Evolutionary conservation across 2,797 vertebrate species (phyloP).

Genomic region (Steatocranus sp.): DNA sequence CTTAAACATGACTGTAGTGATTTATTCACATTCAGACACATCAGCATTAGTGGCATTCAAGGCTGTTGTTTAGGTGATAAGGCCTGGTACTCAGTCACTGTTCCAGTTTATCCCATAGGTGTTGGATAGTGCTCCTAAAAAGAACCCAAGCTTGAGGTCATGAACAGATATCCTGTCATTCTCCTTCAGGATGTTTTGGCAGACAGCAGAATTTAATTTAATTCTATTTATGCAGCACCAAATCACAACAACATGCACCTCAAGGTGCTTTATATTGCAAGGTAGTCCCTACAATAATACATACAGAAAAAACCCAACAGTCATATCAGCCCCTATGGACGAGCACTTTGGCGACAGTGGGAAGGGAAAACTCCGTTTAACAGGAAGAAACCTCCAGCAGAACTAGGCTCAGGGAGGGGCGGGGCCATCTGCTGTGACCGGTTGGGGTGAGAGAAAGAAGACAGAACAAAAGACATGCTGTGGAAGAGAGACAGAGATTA

Average conservation of each 20-base stretch:
- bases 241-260: neutral
- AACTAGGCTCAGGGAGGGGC: neutral
- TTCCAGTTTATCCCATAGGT: neutral
- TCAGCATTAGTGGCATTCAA: neutral
- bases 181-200: neutral
- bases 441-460: neutral
- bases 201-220: neutral
- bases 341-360: neutral
- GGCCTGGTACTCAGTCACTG: neutral
- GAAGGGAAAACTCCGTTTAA: neutral
- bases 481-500: neutral
- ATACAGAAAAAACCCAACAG: neutral
- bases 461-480: fast-evolving
- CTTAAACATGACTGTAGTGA: neutral
- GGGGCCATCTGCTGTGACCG: fast-evolving
- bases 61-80: neutral
- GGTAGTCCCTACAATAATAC: neutral
- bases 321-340: neutral
- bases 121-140: neutral
- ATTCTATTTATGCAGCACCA: neutral
- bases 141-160: neutral
- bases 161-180: neutral
- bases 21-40: neutral
- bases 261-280: neutral
- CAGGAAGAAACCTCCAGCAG: neutral